Base-by-base conservation (phyloP, 2,797 vertebrate species). In the Champsocephalus gunnari region DNA sequence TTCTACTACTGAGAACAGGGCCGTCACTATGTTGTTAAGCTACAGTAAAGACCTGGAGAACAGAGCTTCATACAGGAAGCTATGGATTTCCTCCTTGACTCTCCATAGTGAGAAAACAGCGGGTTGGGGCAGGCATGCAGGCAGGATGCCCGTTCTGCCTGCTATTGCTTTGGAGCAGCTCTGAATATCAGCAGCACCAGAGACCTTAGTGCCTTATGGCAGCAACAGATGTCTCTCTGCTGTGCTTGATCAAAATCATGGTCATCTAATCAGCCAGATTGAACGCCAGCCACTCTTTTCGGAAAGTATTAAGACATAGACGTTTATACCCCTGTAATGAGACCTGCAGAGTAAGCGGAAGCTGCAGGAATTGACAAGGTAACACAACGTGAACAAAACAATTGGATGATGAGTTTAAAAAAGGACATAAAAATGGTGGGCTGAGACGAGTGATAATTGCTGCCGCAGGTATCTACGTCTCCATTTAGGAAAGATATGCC, bases 361-460 rank as follows among this genome's bases (percentile, higher is more conserved):
- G 79, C 54, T 9, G 11, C 77, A 56, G 68, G 65, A 73, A 68
- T 68, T 17, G 10, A 68, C 63, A 79, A 70, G 62, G 50, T 66
- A 56, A 83, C 24, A 48, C 21, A 8, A 56, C 63, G 78, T 73
- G 83, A 82, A 89, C 75, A 81, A 83, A 80, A 81, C 85, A 84
- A 85, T 82, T 89, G 77, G 83, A 87, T 90, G 88, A 86, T 86
- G 75, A 84, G 87, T 72, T 90, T 86, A 85, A 85, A 44, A 79
- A 82, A 81, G 58, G 66, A 72, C 61, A 32, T 48, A 71, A 28
- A 66, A 66, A 59, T 70, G 61, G 48, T 38, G 58, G 56, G 71
- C 82, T 73, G 72, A 72, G 73, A 87, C 82, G 79, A 83, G 87
- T 70, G 79, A 66, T 81, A 85, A 80, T 79, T 77, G 48, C 66